Base-by-base conservation (phyloP, 1,140 invertebrate genomes). In the Ceratina australensis region DNA sequence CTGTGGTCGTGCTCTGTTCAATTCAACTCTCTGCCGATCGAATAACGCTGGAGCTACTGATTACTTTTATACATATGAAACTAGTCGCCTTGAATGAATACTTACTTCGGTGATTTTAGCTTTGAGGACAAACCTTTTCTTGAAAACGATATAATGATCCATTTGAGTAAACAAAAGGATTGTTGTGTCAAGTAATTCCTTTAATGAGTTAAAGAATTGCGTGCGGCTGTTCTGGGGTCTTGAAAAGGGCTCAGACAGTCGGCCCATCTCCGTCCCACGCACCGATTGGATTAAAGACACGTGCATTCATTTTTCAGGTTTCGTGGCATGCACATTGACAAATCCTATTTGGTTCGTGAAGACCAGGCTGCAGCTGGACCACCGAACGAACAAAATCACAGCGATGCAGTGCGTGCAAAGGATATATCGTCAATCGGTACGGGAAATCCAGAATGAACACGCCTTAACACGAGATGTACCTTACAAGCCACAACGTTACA, bases 271-370 rank as follows among this genome's bases (percentile, higher is more conserved):
- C 42, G 2, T 16, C 20, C 33, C 69, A 64, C 20, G 22, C 26
- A 50, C 42, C 22, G 22, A 71, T 47, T 24, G 52, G 57, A 73
- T 84, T 78, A 72, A 78, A 81, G 59, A 84, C 72, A 81, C 56
- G 50, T 71, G 54, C 61, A 54, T 84, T 84, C 81, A 82, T 91
- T 78, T 95, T 95, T 72, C 93, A 98, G 98, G 98, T 87, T 98
- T 99, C 91, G 95, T 97, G 57, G 97, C 98, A 13, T 97, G 97
- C 87, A 98, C 98, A 50, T 94, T 96, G 78, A 99, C 99, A 69
- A 99, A 99, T 94, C 99, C 99, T 50, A 99, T 99, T 88, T 99
- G 99, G 99, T 98, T 99, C 90, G 96, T 99, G 24, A 99, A 99
- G 94, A 99, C 99, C 28, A 94, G 99, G 63, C 94, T 99, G 50